phyloP scores from a whole-genome alignment of 2,888 invertebrate genomes.

The Ormyrus thymus region DNA sequence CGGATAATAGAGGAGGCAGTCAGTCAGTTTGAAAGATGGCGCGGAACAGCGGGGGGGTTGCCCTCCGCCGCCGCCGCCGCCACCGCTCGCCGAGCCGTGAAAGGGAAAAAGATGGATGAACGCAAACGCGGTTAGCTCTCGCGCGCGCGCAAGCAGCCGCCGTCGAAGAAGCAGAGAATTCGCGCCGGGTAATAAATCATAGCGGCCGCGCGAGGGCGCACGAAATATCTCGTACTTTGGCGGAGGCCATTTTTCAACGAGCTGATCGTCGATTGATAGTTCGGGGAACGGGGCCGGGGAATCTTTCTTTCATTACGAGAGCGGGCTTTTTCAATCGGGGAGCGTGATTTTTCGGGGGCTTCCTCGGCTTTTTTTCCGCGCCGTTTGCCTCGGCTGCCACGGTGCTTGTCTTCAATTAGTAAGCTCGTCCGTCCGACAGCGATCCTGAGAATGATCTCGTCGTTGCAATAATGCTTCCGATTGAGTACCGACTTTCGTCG shows the following conservation, averaged over 20 bases:
- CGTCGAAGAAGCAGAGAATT: constrained; percentile 71
- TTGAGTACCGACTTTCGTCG: too few relatives aligned
- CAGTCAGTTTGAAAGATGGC: constrained; percentile 75
- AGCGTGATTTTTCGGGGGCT: constrained; percentile 22
- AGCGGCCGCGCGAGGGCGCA: constrained; percentile 52
- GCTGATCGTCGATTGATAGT: constrained; percentile 51
- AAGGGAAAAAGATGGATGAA: constrained; percentile 75
- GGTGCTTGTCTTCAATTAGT: constrained; percentile 1
- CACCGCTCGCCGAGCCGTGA: constrained; percentile 71
- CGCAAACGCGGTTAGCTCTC: constrained; percentile 72
- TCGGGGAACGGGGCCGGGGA: background rate
- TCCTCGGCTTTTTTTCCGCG: background rate
- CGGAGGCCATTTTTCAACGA: constrained; percentile 49
- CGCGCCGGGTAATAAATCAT: constrained; percentile 74
- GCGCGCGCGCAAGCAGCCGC: constrained; percentile 2
- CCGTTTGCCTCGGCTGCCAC: constrained; percentile 2
- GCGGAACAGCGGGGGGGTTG: constrained; percentile 68
- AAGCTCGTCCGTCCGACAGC: too few relatives aligned
- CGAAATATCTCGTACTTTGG: constrained; percentile 46
- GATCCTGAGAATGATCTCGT: too few relatives aligned
- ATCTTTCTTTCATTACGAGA: constrained; percentile 46
- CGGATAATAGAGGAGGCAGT: constrained; percentile 75
- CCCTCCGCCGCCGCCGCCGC: constrained; percentile 24
- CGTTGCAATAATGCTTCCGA: too few relatives aligned
- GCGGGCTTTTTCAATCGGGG: constrained; percentile 7